Base-by-base conservation (phyloP, 2,888 invertebrate species). In the Limnephilus marmoratus region DNA sequence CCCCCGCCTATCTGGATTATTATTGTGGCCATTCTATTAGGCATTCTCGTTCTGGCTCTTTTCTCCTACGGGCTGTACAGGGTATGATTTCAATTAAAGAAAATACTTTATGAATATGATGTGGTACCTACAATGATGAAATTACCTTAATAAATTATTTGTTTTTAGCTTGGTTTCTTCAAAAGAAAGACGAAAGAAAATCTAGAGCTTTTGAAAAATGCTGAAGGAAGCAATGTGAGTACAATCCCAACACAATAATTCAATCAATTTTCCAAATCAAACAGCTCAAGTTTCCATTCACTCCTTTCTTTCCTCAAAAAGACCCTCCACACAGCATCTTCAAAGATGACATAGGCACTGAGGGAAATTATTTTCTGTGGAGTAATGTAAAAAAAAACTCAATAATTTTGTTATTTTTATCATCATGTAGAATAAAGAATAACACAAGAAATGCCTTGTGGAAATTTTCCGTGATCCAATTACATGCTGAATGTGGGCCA, bases 161-260 rank as follows among this genome's bases (percentile, higher is more conserved):
- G 90, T 29, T 95, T 94, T 29, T 94, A 96, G 95, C 89, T 93
- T 29, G 95, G 95, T 0, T 96, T 96, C 94, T 96, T 96, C 94
- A 94, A 95, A 92, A 94, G 96, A 68, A 94, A 94, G 91, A 94
- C 95, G 85, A 95, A 95, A 94, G 93, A 94, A 45, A 94, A 95
- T 90, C 94, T 96, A 81, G 34, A 94, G 82, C 87, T 93, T 9
- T 92, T 95, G 15, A 94, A 94, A 90, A 94, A 93, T 68, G 94
- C 94, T 93, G 94, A 94, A 88, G 53, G 81, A 11, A 87, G 31
- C 41, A 86, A 45, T 94, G 93, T 89, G 37, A 91, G 91, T 45
- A 45, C 82, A 41, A 81, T 24, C n/a, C 37, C 83, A 53, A 53
- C 15, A 53, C 18, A 41, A 41, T 41, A 7, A 41, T 53, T 53